phyloP scores from a whole-genome alignment of 1,140 invertebrate genomes.

The Drosophila tsacasi region DNA sequence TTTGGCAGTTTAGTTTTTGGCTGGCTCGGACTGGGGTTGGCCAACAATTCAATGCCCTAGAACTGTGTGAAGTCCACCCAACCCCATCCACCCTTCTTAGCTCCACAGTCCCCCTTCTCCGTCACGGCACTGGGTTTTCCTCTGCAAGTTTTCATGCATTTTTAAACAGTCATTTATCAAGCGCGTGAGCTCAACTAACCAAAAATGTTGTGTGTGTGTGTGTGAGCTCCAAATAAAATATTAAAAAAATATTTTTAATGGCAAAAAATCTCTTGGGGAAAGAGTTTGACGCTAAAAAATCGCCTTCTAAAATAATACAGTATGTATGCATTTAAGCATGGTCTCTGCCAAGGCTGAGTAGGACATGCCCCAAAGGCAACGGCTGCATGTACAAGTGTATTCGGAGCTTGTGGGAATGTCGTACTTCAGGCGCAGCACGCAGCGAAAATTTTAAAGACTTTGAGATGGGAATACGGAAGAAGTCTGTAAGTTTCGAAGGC shows the following conservation, averaged over 20 bases:
- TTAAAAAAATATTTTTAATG: neutral
- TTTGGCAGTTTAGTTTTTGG: conserved; percentile 25
- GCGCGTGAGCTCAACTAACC: conserved; percentile 46
- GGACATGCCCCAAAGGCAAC: conserved; percentile 25
- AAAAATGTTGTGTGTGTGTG: conserved; percentile 35
- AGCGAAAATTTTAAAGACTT: conserved; percentile 17
- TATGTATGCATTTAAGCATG: neutral
- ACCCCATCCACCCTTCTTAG: neutral
- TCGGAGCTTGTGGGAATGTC: conserved; percentile 4
- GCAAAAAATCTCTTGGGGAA: neutral
- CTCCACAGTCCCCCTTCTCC: neutral
- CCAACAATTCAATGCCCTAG: conserved; percentile 50
- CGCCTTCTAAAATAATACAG: neutral
- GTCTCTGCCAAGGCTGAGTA: conserved; percentile 11
- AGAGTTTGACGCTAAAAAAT: neutral
- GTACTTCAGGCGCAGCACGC: neutral
- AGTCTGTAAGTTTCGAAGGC: neutral
- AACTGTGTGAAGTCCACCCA: neutral
- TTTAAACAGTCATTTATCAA: conserved; percentile 76
- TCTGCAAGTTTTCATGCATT: conserved; percentile 64
- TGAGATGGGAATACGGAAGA: no score
- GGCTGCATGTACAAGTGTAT: conserved; percentile 6
- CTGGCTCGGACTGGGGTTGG: neutral
- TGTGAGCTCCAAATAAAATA: neutral
- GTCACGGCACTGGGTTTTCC: neutral